Evolutionary conservation across 1,140 invertebrate genomes (phyloP).

Genomic region (Orchesella cincta): DNA sequence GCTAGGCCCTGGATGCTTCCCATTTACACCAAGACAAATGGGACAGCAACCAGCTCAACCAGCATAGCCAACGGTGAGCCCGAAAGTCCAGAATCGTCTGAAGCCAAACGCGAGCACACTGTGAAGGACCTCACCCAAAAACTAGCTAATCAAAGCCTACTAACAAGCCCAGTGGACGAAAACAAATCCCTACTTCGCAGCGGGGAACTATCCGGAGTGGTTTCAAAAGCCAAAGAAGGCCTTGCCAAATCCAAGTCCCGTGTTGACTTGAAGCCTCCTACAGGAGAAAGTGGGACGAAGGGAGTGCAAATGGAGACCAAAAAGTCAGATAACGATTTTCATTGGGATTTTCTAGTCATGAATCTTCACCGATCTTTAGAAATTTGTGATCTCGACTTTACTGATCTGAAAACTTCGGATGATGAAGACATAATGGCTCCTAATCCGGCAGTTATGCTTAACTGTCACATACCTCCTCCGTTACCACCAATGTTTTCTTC

Average conservation of each 20-base stretch:
- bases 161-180: conserved; percentile 64
- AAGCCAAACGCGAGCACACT: conserved; percentile 73
- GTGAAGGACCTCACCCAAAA: conserved; percentile 85
- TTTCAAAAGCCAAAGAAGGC: conserved; percentile 90
- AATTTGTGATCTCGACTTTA: conserved; percentile 68
- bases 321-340: conserved; percentile 88
- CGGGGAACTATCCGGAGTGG: conserved; percentile 62
- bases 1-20: conserved; percentile 68
- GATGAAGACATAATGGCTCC: conserved; percentile 51
- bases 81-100: conserved; percentile 54
- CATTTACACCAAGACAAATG: conserved; percentile 52
- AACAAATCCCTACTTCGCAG: conserved; percentile 62
- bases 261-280: conserved; percentile 62
- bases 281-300: conserved; percentile 34
- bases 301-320: conserved; percentile 68
- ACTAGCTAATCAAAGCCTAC: conserved; percentile 68
- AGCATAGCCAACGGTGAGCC: conserved; percentile 36
- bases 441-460: conserved; percentile 46
- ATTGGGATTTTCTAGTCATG: conserved; percentile 89
- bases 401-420: conserved; percentile 67
- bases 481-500: conserved; percentile 49
- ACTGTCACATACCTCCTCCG: conserved; percentile 53
- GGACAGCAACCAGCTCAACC: conserved; percentile 23
- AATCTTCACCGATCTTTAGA: conserved; percentile 78
- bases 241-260: conserved; percentile 78